These are phyloP conservation scores for Nicator chloris DNA, from an alignment of 2,113 vertebrate species.

Conservation along the genomic window DNA sequence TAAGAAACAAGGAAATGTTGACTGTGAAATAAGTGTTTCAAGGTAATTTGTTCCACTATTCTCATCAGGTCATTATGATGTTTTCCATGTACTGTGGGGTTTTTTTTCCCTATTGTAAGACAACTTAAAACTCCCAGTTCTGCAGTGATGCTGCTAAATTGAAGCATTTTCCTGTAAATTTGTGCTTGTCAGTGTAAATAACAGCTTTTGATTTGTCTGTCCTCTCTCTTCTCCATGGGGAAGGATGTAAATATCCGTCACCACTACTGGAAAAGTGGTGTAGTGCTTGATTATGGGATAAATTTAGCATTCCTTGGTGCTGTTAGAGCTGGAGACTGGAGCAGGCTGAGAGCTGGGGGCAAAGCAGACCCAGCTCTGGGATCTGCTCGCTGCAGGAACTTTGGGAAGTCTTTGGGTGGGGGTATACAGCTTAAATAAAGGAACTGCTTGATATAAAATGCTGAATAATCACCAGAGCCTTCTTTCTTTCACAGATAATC, in stretches of 20 bases:
- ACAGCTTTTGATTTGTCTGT: slow-evolving; percentile 7
- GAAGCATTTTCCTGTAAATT: not conserved
- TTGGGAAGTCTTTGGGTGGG: not conserved
- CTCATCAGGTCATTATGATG: not conserved
- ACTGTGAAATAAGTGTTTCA: slow-evolving; percentile 24
- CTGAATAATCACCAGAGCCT: not conserved
- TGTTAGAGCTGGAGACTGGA: not conserved
- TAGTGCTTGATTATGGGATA: not conserved
- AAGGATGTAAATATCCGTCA: not conserved
- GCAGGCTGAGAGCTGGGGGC: not conserved
- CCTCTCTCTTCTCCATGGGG: not conserved
- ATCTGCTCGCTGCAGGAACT: not conserved
- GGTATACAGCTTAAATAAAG: not conserved
- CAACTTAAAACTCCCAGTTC: not conserved
- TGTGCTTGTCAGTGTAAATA: not conserved
- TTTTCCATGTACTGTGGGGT: not conserved
- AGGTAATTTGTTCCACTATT: slow-evolving; percentile 7
- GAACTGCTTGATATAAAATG: not conserved
- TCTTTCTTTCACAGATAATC: not conserved
- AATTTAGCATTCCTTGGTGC: not conserved
- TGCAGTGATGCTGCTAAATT: not conserved
- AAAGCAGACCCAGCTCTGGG: not conserved
- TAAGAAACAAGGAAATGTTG: slow-evolving; percentile 3
- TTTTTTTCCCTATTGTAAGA: not conserved
- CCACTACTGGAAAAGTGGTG: not conserved